These are phyloP conservation scores for Smutsia temminckii DNA, from an alignment of 2,797 vertebrate species.

Conservation along the genomic window DNA sequence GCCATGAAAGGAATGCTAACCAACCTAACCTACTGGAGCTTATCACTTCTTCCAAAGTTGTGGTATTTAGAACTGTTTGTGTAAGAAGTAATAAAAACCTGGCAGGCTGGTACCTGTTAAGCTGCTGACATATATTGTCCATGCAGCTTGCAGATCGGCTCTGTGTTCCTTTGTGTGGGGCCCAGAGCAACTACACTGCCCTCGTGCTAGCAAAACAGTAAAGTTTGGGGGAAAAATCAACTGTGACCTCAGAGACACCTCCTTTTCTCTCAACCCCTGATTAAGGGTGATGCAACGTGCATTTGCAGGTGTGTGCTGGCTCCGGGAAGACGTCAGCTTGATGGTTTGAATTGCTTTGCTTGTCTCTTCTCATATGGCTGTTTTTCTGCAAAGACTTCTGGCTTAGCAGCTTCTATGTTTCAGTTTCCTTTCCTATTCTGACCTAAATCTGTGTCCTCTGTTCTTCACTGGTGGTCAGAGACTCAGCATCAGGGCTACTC, in stretches of 20 bases:
- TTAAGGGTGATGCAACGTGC: not conserved
- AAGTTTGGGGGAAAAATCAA: not conserved
- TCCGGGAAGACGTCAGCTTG: not conserved
- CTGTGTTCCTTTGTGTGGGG: not conserved
- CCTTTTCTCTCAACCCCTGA: not conserved
- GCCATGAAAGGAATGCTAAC: slow-evolving; percentile 44
- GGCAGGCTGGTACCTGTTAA: slow-evolving; percentile 45
- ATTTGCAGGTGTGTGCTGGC: not conserved
- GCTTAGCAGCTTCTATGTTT: not conserved
- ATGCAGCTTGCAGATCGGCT: not conserved
- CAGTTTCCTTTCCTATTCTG: slow-evolving; percentile 28
- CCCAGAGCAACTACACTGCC: not conserved
- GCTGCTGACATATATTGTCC: not conserved
- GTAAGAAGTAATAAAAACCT: slow-evolving; percentile 64
- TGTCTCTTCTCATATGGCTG: not conserved
- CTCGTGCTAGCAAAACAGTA: not conserved
- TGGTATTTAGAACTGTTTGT: slow-evolving; percentile 61
- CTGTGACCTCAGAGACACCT: not conserved
- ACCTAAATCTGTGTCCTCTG: not conserved
- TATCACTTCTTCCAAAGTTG: slow-evolving; percentile 61
- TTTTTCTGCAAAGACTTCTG: not conserved
- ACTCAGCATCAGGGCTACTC: not conserved
- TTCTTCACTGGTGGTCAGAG: not conserved
- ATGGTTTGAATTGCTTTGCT: not conserved
- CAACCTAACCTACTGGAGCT: slow-evolving; percentile 32